Percentiles rank a stretch among this genome's conserved stretches.
Conservation (phyloP, 1,140 invertebrate species). For the Pissodes strobi region DNA sequence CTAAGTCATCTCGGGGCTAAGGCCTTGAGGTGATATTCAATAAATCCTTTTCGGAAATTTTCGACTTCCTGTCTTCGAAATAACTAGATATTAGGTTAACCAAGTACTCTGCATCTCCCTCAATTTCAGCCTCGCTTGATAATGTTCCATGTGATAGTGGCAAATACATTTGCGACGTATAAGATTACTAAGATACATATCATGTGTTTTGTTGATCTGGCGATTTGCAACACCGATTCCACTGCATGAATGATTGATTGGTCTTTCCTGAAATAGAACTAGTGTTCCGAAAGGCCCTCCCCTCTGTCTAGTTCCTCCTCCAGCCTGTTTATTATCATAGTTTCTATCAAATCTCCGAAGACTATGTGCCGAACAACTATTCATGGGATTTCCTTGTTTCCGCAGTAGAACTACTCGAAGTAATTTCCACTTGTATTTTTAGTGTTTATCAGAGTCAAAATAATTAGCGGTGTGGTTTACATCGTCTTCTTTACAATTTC, state of each 20-base stretch:
- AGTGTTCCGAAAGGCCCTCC: background rate
- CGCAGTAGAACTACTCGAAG: conserved; percentile 16
- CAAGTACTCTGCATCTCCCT: conserved; percentile 7
- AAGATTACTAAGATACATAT: conserved; percentile 15
- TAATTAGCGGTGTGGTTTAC: too few relatives aligned
- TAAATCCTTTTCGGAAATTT: background rate
- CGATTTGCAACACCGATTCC: too few relatives aligned
- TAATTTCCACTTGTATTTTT: conserved; percentile 23
- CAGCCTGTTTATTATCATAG: conserved; percentile 13
- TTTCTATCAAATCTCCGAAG: conserved; percentile 23
- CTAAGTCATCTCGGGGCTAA: too few relatives aligned
- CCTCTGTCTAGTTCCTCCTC: conserved; percentile 14
- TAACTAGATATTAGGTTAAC: conserved; percentile 13
- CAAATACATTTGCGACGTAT: conserved; percentile 31
- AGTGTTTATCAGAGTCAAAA: too few relatives aligned
- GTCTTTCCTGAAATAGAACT: conserved; percentile 17
- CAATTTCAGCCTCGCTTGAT: conserved; percentile 10
- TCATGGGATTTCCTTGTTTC: conserved; percentile 23
- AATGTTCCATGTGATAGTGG: conserved; percentile 10
- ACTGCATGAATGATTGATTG: conserved; percentile 20
- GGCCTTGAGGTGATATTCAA: conserved; percentile 56
- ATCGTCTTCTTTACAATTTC: too few relatives aligned
- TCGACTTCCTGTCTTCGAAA: conserved; percentile 11
- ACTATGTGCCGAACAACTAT: conserved; percentile 15
- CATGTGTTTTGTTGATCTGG: too few relatives aligned